These are phyloP conservation scores for Agapornis canus DNA, from an alignment of 2,797 vertebrate species.

Conservation along the genomic window DNA sequence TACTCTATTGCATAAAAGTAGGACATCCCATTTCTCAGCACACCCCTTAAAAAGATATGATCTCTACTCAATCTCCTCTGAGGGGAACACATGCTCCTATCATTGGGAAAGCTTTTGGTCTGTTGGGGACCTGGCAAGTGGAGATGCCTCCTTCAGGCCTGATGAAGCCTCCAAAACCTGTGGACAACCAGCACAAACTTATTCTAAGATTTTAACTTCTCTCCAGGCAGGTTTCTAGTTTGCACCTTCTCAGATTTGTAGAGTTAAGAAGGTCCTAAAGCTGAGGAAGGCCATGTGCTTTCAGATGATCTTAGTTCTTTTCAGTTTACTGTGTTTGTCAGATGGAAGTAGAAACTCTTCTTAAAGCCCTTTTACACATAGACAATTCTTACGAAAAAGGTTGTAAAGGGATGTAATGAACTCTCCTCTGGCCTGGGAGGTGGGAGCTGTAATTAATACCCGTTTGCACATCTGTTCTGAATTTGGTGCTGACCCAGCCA, in stretches of 20 bases:
- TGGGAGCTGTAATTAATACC: background rate
- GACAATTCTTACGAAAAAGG: background rate
- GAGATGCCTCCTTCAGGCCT: background rate
- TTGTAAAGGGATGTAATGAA: background rate
- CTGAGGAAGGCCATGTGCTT: background rate
- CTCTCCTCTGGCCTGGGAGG: background rate
- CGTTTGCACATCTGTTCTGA: background rate
- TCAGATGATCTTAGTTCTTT: background rate
- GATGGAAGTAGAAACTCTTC: background rate
- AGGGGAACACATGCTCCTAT: background rate
- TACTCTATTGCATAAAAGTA: background rate
- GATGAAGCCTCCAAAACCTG: background rate
- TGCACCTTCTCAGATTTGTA: background rate
- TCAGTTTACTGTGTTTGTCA: background rate
- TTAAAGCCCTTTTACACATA: background rate
- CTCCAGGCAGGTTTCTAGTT: background rate
- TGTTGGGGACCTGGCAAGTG: background rate
- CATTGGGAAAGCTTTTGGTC: background rate
- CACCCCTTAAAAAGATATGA: background rate
- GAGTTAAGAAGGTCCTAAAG: background rate
- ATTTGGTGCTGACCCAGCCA: background rate
- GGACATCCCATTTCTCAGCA: background rate
- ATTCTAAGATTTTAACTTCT: background rate
- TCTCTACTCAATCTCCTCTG: background rate
- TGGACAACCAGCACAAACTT: fast-evolving